Evolutionary conservation across 2,888 invertebrate species (phyloP).

Genomic region (Spilosoma lubricipeda): DNA sequence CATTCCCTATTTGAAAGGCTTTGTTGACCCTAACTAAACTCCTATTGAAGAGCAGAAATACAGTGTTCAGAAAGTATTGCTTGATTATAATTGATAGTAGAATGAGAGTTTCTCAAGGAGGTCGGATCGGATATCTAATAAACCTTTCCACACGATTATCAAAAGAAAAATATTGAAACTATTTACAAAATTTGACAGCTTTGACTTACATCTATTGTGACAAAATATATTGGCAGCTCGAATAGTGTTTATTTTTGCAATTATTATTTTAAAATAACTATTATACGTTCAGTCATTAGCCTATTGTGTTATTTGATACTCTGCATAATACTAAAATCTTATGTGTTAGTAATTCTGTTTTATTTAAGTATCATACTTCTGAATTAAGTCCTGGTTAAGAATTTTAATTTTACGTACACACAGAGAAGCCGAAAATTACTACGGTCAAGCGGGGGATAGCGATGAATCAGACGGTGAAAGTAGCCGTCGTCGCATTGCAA

Average conservation of each 20-base stretch:
- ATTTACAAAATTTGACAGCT: too few relatives aligned
- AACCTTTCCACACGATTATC: too few relatives aligned
- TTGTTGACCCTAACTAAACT: too few relatives aligned
- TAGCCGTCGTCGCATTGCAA: constrained; percentile 80
- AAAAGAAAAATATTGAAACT: too few relatives aligned
- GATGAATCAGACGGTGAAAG: constrained; percentile 76
- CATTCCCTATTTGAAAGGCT: too few relatives aligned
- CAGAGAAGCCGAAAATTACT: constrained; percentile 82
- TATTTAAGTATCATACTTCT: neutral
- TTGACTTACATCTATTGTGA: neutral
- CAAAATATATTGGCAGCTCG: neutral
- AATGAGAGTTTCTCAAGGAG: too few relatives aligned
- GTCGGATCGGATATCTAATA: too few relatives aligned
- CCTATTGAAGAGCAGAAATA: too few relatives aligned
- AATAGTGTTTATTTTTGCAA: neutral
- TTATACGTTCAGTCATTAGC: neutral
- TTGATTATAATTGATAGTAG: too few relatives aligned
- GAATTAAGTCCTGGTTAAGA: neutral
- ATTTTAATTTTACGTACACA: neutral
- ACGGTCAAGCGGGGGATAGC: constrained; percentile 70
- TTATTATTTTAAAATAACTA: too few relatives aligned
- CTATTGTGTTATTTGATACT: neutral
- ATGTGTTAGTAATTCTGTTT: neutral
- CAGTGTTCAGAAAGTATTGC: too few relatives aligned
- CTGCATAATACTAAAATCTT: neutral